phyloP scores from a whole-genome alignment of 64 coral and sea anemone species.

The Catalaphyllia jardinei region DNA sequence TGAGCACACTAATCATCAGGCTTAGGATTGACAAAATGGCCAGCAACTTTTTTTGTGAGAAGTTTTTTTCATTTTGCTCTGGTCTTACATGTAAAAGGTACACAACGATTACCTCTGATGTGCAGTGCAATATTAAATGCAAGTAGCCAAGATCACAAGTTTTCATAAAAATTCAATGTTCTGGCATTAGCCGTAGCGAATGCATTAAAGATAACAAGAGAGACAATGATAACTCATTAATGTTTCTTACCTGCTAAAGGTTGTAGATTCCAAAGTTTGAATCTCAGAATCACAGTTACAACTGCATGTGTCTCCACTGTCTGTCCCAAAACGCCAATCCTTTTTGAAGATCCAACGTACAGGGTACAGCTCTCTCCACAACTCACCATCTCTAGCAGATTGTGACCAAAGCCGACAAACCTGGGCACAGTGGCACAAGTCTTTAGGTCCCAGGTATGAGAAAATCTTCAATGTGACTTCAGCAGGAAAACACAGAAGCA shows the following conservation, averaged over 20 bases:
- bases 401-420: conserved; percentile 83
- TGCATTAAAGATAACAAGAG: neutral
- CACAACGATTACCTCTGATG: too few species aligned
- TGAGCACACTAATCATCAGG: too few species aligned
- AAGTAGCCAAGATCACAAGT: too few species aligned
- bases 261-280: neutral
- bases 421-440: conserved; percentile 78
- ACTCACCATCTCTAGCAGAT: conserved; percentile 70
- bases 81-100: too few species aligned
- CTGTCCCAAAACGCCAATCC: conserved; percentile 82
- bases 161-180: too few species aligned
- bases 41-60: too few species aligned
- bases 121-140: too few species aligned
- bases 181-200: too few species aligned
- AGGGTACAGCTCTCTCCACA: conserved; percentile 90
- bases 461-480: conserved; percentile 93
- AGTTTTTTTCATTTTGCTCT: too few species aligned
- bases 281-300: conserved; percentile 74
- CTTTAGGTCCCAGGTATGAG: conserved; percentile 85
- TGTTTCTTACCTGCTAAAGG: conserved; percentile 28
- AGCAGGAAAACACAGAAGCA: conserved; percentile 59
- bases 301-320: conserved; percentile 59
- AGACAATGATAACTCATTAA: neutral
- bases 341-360: conserved; percentile 91
- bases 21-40: too few species aligned